These are phyloP conservation scores for Zoanthus sansibaricus DNA, from an alignment of 92 coral and sea anemone genomes.

Conservation along the genomic window DNA sequence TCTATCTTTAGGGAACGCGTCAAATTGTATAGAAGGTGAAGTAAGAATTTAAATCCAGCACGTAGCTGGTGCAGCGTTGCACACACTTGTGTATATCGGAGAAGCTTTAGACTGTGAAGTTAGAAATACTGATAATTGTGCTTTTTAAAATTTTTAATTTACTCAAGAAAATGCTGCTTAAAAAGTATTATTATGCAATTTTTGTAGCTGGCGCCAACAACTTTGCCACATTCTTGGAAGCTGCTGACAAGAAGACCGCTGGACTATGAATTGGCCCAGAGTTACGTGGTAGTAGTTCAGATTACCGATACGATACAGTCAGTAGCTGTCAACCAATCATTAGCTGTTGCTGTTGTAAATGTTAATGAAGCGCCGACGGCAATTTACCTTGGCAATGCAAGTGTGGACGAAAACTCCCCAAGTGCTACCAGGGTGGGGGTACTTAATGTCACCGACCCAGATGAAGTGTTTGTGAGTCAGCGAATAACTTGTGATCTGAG, in stretches of 20 bases:
- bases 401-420: constrained; percentile 68
- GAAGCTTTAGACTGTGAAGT: too few species aligned
- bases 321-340: constrained; percentile 69
- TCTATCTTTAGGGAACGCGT: too few species aligned
- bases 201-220: constrained; percentile 49
- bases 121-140: too few species aligned
- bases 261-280: constrained; percentile 64
- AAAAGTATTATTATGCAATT: not conserved
- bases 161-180: not conserved
- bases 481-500: constrained; percentile 66
- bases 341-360: constrained; percentile 70
- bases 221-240: constrained; percentile 59
- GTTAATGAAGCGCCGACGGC: constrained; percentile 76
- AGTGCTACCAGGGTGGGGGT: constrained; percentile 57
- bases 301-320: constrained; percentile 52
- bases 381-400: constrained; percentile 48
- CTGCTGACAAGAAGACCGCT: constrained; percentile 66
- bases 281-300: constrained; percentile 55
- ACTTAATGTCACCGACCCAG: constrained; percentile 70
- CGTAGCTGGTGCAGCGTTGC: too few species aligned
- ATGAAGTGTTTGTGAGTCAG: constrained; percentile 58
- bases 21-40: too few species aligned
- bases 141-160: too few species aligned
- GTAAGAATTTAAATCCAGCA: too few species aligned
- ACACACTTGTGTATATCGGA: too few species aligned